These are phyloP conservation scores for Drosophila busckii DNA, from an alignment of 1,140 invertebrate genomes.

Conservation along the genomic window DNA sequence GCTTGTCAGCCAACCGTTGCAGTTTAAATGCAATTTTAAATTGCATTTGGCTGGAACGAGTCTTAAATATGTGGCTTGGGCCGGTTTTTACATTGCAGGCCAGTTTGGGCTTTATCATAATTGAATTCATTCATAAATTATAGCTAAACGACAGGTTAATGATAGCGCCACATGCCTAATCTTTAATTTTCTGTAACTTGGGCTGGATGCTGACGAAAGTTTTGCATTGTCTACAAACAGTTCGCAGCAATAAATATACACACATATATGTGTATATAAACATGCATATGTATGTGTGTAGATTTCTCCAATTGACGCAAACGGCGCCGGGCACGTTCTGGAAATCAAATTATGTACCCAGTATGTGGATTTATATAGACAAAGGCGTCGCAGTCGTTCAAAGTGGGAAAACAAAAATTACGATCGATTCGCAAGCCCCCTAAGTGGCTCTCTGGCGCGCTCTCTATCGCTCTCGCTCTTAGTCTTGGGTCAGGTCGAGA, in stretches of 20 bases:
- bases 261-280: neutral
- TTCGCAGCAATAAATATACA: neutral
- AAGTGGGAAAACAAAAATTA: slow-evolving; percentile 11
- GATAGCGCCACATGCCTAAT: slow-evolving; percentile 20
- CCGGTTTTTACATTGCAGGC: slow-evolving; percentile 32
- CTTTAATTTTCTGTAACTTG: neutral
- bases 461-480: neutral
- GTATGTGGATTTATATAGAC: slow-evolving; percentile 25
- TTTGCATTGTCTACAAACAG: too few species aligned
- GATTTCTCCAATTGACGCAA: slow-evolving; percentile 50
- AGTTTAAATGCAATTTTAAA: slow-evolving; percentile 44
- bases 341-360: slow-evolving; percentile 61
- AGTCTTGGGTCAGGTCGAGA: slow-evolving; percentile 51
- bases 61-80: slow-evolving; percentile 5
- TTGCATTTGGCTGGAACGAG: slow-evolving; percentile 55
- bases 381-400: slow-evolving; percentile 24
- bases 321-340: slow-evolving; percentile 64
- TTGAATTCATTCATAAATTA: slow-evolving; percentile 70
- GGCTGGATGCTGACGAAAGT: too few species aligned
- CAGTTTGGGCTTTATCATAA: slow-evolving; percentile 54
- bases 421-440: too few species aligned
- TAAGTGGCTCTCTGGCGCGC: too few species aligned
- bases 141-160: slow-evolving; percentile 29
- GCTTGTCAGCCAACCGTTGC: slow-evolving; percentile 24
- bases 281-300: neutral